Percentiles rank a stretch among this genome's conserved stretches.
Evolutionary conservation across 2,113 vertebrate genomes (phyloP).

Genomic region (Sorex fumeus): DNA sequence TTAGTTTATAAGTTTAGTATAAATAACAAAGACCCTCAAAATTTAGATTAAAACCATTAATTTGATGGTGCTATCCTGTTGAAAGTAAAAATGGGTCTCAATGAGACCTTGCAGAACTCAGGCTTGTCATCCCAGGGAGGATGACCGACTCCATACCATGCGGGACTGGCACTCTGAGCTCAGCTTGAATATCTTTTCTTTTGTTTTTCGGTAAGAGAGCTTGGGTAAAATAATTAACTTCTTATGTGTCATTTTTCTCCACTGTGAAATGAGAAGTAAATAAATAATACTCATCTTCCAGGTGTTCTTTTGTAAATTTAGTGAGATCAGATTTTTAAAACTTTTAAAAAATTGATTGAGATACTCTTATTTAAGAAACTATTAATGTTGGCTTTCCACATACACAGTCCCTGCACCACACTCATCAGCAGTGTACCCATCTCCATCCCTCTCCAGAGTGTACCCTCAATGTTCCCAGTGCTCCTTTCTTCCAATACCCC

Average conservation of each 20-base stretch:
- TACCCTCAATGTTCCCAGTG: too few species aligned
- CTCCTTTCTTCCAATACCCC: too few species aligned
- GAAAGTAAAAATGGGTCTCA: background rate
- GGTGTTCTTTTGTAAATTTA: constrained; percentile 7
- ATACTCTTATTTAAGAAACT: too few species aligned
- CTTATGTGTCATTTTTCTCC: background rate
- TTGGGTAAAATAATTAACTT: background rate
- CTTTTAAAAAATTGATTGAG: too few species aligned
- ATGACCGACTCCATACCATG: background rate
- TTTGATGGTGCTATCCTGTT: background rate
- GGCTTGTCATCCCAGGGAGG: background rate
- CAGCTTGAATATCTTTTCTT: background rate
- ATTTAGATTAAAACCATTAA: background rate
- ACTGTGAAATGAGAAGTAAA: background rate
- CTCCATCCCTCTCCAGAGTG: too few species aligned
- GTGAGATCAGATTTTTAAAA: background rate
- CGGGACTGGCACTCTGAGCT: background rate
- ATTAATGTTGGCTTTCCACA: too few species aligned
- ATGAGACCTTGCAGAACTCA: background rate
- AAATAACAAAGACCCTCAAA: background rate
- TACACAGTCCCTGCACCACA: too few species aligned
- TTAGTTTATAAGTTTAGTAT: background rate
- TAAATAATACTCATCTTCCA: background rate
- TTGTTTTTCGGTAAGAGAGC: background rate
- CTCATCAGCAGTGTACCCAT: too few species aligned